Percentiles rank a stretch among this genome's conserved stretches.
Conservation (phyloP, 2,797 vertebrate genomes). For the Lates japonicus region DNA sequence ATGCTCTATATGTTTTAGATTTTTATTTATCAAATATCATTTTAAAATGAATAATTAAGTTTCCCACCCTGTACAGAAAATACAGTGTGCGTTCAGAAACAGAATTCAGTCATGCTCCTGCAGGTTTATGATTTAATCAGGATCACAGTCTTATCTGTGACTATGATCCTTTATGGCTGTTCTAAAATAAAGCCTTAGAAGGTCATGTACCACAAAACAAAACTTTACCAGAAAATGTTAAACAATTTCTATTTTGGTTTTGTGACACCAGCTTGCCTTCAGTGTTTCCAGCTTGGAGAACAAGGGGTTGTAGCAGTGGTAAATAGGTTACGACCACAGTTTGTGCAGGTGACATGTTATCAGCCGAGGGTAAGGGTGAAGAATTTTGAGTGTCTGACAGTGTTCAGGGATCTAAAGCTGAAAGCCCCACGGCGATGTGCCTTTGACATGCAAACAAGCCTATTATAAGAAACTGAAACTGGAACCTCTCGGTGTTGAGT, state of each 20-base stretch:
- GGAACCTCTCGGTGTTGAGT: conserved; percentile 73
- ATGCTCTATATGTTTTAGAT: background rate
- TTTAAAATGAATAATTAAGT: background rate
- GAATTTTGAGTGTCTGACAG: conserved; percentile 56
- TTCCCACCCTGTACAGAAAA: background rate
- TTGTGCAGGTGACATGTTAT: conserved; percentile 46
- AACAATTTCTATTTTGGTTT: background rate
- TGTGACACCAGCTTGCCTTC: background rate
- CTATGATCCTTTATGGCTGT: conserved; percentile 24
- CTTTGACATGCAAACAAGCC: conserved; percentile 71
- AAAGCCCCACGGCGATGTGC: conserved; percentile 37
- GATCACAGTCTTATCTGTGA: conserved; percentile 30
- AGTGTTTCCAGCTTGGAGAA: conserved; percentile 1
- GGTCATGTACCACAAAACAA: conserved; percentile 11
- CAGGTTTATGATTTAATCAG: conserved; percentile 27
- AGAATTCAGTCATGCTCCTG: background rate
- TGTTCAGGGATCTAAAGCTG: conserved; percentile 53
- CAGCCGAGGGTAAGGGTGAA: conserved; percentile 37
- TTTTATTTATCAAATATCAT: background rate
- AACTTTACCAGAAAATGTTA: background rate
- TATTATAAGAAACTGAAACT: conserved; percentile 83
- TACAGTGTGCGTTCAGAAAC: background rate
- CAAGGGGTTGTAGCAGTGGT: background rate
- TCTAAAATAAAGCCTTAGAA: conserved; percentile 26
- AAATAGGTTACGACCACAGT: conserved; percentile 59